Base-by-base conservation (phyloP, 2,888 invertebrate genomes). In the Philhelius pedissequus region DNA sequence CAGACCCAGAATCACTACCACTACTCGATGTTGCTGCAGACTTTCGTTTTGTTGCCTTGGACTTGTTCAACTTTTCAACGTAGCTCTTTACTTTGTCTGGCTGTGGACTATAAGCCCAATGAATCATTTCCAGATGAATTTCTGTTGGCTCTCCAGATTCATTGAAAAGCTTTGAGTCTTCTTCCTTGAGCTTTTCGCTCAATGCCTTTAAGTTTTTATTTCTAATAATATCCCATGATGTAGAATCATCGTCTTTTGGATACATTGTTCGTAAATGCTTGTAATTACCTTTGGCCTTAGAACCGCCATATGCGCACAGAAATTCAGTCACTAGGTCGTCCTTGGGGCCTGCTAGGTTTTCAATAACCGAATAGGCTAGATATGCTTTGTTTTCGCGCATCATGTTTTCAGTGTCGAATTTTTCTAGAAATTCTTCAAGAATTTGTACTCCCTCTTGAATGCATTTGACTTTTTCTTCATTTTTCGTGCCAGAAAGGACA, bases 21-120 rank as follows among this genome's bases (percentile, higher is more conserved):
- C 89, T 88, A 38, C 87, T 77, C 86, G 87, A 60, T 84, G 86
- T 69, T 87, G 74, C 75, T 9, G 69, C 71, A 3, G 87, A 89
- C 92, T 93, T 87, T 92, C 93, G 86, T 91, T 92, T 87, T 92
- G 89, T 60, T 87, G 92, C 20, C 77, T 88, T 88, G 8, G 87
- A 87, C 54, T 87, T 86, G 3, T 76, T 81, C 30, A 83, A 58
- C 45, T 89, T 89, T 18, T 92, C 91, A 48, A 93, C 87, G 80
- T 92, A 93, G 83, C 93, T 94, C 89, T 96, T 96, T 2, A 95
- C 92, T 88, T 94, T 94, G 30, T 93, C 93, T 0, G 94, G 93
- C 83, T 96, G 95, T 0, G 95, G 95, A 56, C 95, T 96, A 88
- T 95, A 96, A 0, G 94, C 96, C 95, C 96, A 96, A 73, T 96